Base-by-base conservation (phyloP, 2,888 invertebrate genomes). In the Ophion ellenae region DNA sequence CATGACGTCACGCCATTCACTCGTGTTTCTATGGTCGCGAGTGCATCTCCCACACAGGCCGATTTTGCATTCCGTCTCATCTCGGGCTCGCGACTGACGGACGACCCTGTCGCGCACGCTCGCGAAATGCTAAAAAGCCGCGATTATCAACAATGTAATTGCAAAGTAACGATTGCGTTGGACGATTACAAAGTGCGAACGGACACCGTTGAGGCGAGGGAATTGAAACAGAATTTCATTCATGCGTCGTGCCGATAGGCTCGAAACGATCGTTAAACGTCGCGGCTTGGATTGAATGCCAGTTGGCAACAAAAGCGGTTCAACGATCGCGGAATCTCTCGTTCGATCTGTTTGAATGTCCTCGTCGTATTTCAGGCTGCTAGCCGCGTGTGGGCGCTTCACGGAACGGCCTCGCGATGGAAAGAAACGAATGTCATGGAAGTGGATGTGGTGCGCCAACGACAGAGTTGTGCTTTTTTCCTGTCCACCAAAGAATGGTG, bases 1-100 rank as follows among this genome's bases (percentile, higher is more conserved):
- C 87, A 83, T 89, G 88, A 89, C 87, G 88, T 89, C 88, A 89
- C 83, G 81, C 86, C 87, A 89, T 88, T 89, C 85, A 87, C 80
- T 86, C 78, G 80, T 71, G 63, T 75, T 32, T 80, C 77, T 76
- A 77, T 61, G 59, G 69, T 75, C 69, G 53, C 73, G 57, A 81
- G 66, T 77, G 66, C 47, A 80, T 61, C 9, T 5, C 20, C 47
- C 36, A 28, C 20, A 45, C 59, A 47, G 45, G 76, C 71, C 17
- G 20, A 24, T 32, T 17, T 69, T 59, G 67, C 79, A 83, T 81
- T 82, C 59, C 63, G 32, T 57, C 45, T 53, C 40, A 20, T 64
- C 67, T 69, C 28, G 45, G 76, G 74, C 69, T 80, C 61, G 36
- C 47, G 47, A 10, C 69, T 73, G 71, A 71, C 79, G 80, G 80